These are phyloP conservation scores for Sminthurinus aureus DNA, from an alignment of 2,888 invertebrate species.

Conservation along the genomic window DNA sequence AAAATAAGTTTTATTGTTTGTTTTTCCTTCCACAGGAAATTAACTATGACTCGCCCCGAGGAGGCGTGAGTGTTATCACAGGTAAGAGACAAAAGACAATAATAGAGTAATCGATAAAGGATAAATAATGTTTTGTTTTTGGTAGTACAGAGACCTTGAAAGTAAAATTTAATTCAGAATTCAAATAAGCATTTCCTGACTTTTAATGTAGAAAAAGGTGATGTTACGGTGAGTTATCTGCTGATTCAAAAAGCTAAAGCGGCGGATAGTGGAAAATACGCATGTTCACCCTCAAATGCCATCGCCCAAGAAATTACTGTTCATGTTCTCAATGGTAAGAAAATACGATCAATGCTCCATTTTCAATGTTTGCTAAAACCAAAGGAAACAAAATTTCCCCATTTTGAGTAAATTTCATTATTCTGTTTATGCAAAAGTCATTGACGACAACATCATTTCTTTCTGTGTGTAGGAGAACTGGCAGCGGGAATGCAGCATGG, in stretches of 20 bases:
- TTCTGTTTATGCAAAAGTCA: too few relatives aligned
- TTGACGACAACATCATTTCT: too few relatives aligned
- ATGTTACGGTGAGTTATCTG: slow-evolving; percentile 87
- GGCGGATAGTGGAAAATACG: slow-evolving; percentile 88
- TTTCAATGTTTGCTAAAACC: not conserved
- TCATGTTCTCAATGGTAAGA: slow-evolving; percentile 87
- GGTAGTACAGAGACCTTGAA: too few relatives aligned
- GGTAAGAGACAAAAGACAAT: too few relatives aligned
- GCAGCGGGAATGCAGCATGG: slow-evolving; percentile 88
- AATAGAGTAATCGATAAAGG: too few relatives aligned
- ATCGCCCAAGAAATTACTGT: slow-evolving; percentile 89
- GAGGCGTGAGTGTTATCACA: slow-evolving; percentile 80
- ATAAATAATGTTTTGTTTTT: too few relatives aligned
- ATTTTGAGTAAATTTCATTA: too few relatives aligned
- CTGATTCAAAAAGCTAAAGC: slow-evolving; percentile 87
- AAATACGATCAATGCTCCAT: not conserved
- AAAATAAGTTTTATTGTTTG: not conserved
- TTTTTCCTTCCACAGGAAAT: slow-evolving; percentile 74
- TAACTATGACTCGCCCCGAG: slow-evolving; percentile 90
- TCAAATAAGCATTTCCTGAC: slow-evolving; percentile 78
- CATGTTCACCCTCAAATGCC: slow-evolving; percentile 93
- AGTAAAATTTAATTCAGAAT: too few relatives aligned
- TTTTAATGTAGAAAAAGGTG: slow-evolving; percentile 74
- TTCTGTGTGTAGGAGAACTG: slow-evolving; percentile 78
- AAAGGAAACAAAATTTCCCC: too few relatives aligned